Evolutionary conservation across 2,888 invertebrate genomes (phyloP), one percentile per base, ranked within the genome.

Genomic region (Congeria kusceri): DNA sequence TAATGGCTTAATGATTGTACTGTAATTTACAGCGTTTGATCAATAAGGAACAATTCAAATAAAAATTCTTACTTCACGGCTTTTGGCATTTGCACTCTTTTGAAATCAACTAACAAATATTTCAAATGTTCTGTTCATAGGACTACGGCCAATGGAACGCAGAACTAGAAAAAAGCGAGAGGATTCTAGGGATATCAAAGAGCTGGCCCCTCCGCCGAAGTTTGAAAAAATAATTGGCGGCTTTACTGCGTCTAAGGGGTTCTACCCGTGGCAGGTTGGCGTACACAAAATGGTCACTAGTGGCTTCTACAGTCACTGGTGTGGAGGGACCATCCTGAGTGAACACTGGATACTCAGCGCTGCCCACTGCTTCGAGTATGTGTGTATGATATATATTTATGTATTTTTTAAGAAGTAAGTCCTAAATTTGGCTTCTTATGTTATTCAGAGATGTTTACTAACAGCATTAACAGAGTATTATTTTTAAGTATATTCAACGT

Each of bases 281-380:
- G 82, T 92, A 13, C 58, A 86, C 28, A 78, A 76, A 27, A 29
- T 75, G 5, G 44, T 72, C 13, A 59, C 70, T 11, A 15, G 46
- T 9, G 64, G 65, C 23, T 23, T 56, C 25, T 65, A 75, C 56
- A 74, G 77, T 13, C 91, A 91, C 66, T 87, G 84, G 83, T 92
- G 92, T 86, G 92, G 93, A 7, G 93, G 88, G 15, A 90, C 91
- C 44, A 88, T 91, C 29, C 64, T 91, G 47, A 85, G 83, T 80
- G 86, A 90, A 58, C 77, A 86, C 68, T 93, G 92, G 92, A 79
- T 93, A 7, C 83, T 93, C 39, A 90, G 89, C 71, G 93, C 93
- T 25, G 92, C 92, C 5, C 93, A 93, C 77, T 93, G 93, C 75
- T 91, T 91, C 70, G 63, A 44, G 87, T 86, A 63, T 71, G 53